Base-by-base conservation (phyloP, 2,113 vertebrate genomes). In the Triplophysa rosa region DNA sequence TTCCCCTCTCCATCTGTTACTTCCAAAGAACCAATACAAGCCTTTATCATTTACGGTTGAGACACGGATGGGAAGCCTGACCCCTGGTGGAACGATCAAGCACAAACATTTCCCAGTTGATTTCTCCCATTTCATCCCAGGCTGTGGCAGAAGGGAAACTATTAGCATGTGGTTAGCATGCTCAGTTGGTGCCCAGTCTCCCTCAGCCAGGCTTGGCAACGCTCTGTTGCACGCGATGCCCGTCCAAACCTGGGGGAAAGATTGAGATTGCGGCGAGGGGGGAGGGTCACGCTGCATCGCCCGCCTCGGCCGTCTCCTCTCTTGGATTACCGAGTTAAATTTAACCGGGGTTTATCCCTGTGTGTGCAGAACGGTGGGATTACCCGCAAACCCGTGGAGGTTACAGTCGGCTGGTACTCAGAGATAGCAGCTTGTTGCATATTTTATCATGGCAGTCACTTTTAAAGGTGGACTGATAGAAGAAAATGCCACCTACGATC, bases 291-390 rank as follows among this genome's bases (percentile, higher is more conserved):
- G 14, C n/a, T 63, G 33, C 13, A 59, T 62, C 11, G 3, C 6
- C 52, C 67, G 13, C 4, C 13, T 23, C 42, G n/a, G 21, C 23
- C 58, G 64, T 79, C 82, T 77, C 86, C 74, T 83, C 72, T 87
- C 62, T 66, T 62, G 88, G 92, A 93, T 93, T 93, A 94, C 82
- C 59, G 59, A 90, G 88, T 91, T 93, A 91, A 92, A 92, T 91
- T 93, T 92, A 93, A 90, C 90, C 66, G 58, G 86, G 81, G 87
- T 91, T 91, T 90, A 91, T 91, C 87, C 88, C 89, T 86, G 87
- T 90, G 88, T 92, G 86, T 92, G 89, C 91, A 93, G 87, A 92
- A 91, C 82, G 83, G 62, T 61, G 47, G 84, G 92, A 93, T 94
- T 90, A 94, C 91, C 88, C 78, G 16, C 49, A 49, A 83, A 80